Conservation (phyloP, 1,140 invertebrate species). For the Drosophila nasuta region DNA sequence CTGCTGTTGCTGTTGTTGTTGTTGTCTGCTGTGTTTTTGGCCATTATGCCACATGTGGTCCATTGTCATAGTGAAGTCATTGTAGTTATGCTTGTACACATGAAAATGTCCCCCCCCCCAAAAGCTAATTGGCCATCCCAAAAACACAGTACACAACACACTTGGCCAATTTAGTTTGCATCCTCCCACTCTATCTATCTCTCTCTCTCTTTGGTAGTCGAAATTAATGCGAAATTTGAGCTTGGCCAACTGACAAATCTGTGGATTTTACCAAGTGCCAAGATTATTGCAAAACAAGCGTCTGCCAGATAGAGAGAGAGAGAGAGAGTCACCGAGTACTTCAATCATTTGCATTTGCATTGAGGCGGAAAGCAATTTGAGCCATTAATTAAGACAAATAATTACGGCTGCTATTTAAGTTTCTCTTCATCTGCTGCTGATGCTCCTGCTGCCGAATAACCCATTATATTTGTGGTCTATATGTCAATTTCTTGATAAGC, state of each 20-base stretch:
- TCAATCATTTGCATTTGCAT: slow-evolving; percentile 28
- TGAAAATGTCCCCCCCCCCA: slow-evolving; percentile 29
- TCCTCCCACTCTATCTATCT: neutral
- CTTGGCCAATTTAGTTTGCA: slow-evolving; percentile 57
- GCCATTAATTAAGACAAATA: slow-evolving; percentile 23
- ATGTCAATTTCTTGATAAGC: neutral
- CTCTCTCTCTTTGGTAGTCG: neutral
- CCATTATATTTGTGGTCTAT: slow-evolving; percentile 7
- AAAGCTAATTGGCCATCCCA: slow-evolving; percentile 69
- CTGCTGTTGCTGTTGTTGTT: slow-evolving; percentile 21
- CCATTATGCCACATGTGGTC: slow-evolving; percentile 52
- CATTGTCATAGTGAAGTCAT: slow-evolving; percentile 48
- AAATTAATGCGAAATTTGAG: slow-evolving; percentile 47
- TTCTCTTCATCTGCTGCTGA: neutral
- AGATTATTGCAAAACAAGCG: slow-evolving; percentile 19
- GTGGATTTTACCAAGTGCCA: slow-evolving; percentile 36
- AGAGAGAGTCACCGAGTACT: slow-evolving; percentile 11
- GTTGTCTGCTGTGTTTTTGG: slow-evolving; percentile 36
- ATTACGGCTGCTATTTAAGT: slow-evolving; percentile 17
- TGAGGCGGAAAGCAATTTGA: slow-evolving; percentile 6
- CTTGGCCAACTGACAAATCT: slow-evolving; percentile 37
- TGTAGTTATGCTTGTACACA: slow-evolving; percentile 28
- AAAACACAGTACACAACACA: slow-evolving; percentile 37
- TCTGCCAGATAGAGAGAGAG: neutral
- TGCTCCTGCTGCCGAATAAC: neutral